Evolutionary conservation across 2,113 vertebrate species (phyloP), one percentile per base, ranked within the genome.

Genomic region (Gopherus flavomarginatus): DNA sequence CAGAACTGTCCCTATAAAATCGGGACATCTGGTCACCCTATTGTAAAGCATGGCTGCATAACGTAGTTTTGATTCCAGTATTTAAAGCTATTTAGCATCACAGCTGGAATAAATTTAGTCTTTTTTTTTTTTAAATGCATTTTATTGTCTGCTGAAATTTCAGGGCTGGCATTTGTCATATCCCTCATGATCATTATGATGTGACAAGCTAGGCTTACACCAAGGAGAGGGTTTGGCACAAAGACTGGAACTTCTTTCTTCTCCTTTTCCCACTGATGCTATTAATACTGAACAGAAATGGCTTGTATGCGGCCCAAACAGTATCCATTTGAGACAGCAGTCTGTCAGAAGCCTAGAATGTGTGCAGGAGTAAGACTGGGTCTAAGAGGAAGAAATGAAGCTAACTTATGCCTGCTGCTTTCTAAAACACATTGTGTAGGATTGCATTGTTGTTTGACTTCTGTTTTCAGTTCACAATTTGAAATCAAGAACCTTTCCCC

Each of bases 301-400:
- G 49, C 50, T 16, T 57, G 5, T 50, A 6, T 24, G 26, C 21
- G 52, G 3, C 26, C 42, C 82, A 65, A 84, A 31, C 9, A 8
- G 19, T 3, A 14, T 1, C 50, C 2, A 1, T 26, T 13, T 75
- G 3, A 5, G 29, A 47, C 44, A 14, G 42, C 5, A 11, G 26
- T 47, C 47, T 79, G n/a, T n/a, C 29, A 22, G 24, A 24, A 72
- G 19, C 19, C 6, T 13, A 77, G 38, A 13, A 77, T 27, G 11
- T 24, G 21, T 42, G 12, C 72, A 77, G 72, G 21, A 83, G 42
- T 14, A 57, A 69, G 35, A 69, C 65, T 69, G 31, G 13, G 35
- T 38, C 13, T 29, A 31, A 85, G 83, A 62, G 47, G 24, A 86
- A 62, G 79, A 29, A 87, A 52, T 6, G 44, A n/a, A 87, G 35